Percentiles rank a stretch among this genome's conserved stretches.
phyloP scores from a whole-genome alignment of 2,113 vertebrate species.

The Dunckerocampus dactyliophorus region DNA sequence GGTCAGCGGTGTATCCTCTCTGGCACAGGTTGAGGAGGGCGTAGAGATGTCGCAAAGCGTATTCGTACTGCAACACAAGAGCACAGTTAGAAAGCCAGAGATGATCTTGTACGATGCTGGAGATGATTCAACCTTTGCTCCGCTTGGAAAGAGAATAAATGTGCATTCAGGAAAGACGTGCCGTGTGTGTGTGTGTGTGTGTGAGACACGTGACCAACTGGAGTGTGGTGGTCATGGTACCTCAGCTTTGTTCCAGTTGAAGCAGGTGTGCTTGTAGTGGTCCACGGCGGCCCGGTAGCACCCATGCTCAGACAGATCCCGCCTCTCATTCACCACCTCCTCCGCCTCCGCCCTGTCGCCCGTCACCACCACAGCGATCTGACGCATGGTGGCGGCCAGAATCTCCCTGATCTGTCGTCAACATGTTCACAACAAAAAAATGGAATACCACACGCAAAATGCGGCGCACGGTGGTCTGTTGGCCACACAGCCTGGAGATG shows the following conservation, averaged over 20 bases:
- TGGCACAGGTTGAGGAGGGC: slow-evolving; percentile 91
- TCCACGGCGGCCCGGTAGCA: slow-evolving; percentile 77
- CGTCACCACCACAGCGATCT: slow-evolving; percentile 74
- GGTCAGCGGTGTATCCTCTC: slow-evolving; percentile 72
- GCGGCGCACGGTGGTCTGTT: too few relatives aligned
- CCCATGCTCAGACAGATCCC: slow-evolving; percentile 69
- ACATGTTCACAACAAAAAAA: background rate
- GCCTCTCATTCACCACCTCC: slow-evolving; percentile 65
- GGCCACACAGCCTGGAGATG: too few relatives aligned
- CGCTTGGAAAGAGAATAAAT: background rate
- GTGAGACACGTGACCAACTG: background rate
- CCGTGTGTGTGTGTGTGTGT: background rate
- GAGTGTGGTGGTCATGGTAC: slow-evolving; percentile 54
- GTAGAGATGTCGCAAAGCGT: slow-evolving; percentile 85
- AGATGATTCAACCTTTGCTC: background rate
- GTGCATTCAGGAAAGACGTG: too few relatives aligned
- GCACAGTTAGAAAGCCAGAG: background rate
- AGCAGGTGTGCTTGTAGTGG: slow-evolving; percentile 84
- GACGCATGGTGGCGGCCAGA: slow-evolving; percentile 73
- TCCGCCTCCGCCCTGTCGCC: slow-evolving; percentile 37
- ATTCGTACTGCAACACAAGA: slow-evolving; percentile 83
- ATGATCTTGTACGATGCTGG: background rate
- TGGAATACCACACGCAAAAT: background rate
- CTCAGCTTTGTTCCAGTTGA: slow-evolving; percentile 86
- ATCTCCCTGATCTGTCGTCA: slow-evolving; percentile 61